Evolutionary conservation across 2,888 invertebrate genomes (phyloP), one percentile per base, ranked within the genome.

Genomic region (Calliscelio sp.): DNA sequence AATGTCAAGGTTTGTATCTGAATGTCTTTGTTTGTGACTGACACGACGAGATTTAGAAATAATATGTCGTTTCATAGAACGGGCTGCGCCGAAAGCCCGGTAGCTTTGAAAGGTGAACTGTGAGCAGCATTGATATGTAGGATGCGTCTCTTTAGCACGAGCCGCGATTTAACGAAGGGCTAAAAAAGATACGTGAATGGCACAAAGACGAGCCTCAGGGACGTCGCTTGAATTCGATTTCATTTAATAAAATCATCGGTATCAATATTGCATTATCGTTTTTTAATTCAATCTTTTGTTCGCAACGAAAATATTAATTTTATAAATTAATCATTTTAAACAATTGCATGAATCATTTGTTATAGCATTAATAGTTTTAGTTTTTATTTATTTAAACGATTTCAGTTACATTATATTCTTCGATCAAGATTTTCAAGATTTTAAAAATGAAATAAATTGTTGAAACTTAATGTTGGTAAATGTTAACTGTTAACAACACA

Each of bases 121-220:
- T 41, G 44, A 55, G 51, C 49, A 63, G 80, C 74, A 88, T 88
- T 87, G 86, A 86, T 87, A 88, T 88, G 88, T 86, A 88, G 75
- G 86, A 85, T 80, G 87, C 85, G 87, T 86, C 83, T 78, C 70
- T 63, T 63, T 83, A 87, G 88, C 88, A 87, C 87, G 88, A 88
- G 87, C 86, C 89, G 86, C 84, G 85, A 85, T 83, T 83, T 78
- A 80, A 84, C 73, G 83, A 85, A 49, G 82, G 81, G 85, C 85
- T 57, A 68, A 82, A 78, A 75, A 82, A 84, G 85, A 80, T 80
- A 84, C 81, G 81, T 87, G 86, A 65, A 80, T 66, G 49, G 78
- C 75, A 85, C 86, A 74, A 86, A 84, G 84, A 82, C 68, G 80
- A 77, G 24, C 35, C 25, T 22, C 66, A 55, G 55, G 55, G 65